Percentiles rank a stretch among this genome's conserved stretches.
Conservation (phyloP, 2,113 vertebrate species). For the Atherinomorus stipes region DNA sequence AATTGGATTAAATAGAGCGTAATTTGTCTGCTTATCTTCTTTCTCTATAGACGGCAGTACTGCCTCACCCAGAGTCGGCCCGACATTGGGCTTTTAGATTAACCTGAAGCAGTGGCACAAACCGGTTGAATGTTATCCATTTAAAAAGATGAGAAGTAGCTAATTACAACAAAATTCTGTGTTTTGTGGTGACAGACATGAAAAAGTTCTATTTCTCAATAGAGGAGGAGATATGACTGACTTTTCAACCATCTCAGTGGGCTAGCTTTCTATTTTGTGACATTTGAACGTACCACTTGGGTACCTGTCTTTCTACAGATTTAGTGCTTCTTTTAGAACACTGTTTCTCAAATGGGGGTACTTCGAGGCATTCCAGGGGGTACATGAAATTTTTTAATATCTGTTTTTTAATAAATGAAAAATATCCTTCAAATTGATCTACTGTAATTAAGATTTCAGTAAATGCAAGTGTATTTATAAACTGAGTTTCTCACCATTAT, state of each 20-base stretch:
- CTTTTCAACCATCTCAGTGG: background rate
- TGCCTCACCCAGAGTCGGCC: background rate
- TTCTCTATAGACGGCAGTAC: background rate
- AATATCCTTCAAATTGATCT: too few relatives aligned
- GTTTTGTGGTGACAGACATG: background rate
- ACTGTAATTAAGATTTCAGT: too few relatives aligned
- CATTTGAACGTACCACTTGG: rapidly evolving
- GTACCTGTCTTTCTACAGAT: background rate
- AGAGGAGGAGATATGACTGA: background rate
- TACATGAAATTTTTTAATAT: too few relatives aligned
- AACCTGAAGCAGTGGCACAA: background rate
- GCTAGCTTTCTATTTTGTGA: too few relatives aligned
- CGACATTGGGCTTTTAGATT: constrained; percentile 8
- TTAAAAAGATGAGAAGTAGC: background rate
- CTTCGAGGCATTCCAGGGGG: too few relatives aligned
- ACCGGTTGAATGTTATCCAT: constrained; percentile 7
- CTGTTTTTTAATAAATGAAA: too few relatives aligned
- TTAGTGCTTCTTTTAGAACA: too few relatives aligned
- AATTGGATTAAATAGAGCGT: constrained; percentile 30
- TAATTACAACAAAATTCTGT: background rate
- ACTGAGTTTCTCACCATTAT: too few relatives aligned
- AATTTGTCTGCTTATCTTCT: constrained; percentile 20
- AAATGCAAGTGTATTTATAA: too few relatives aligned
- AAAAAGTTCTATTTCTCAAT: background rate
- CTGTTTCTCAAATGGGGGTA: too few relatives aligned